Evolutionary conservation across 2,888 invertebrate species (phyloP).

Genomic region (Empis livida): DNA sequence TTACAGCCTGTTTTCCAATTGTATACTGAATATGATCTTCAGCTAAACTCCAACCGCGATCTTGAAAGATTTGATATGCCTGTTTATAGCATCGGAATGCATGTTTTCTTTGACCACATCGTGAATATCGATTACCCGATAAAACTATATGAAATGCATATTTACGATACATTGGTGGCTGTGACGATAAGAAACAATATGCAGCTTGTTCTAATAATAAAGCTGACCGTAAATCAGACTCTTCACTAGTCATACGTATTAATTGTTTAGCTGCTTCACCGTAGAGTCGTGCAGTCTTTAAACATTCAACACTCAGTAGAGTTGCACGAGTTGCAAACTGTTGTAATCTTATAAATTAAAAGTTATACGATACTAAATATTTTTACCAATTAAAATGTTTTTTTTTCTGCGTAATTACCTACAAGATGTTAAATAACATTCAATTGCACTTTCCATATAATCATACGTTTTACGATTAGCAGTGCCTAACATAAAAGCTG

Average conservation of each 20-base stretch:
- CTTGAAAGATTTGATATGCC: conserved; percentile 62
- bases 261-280: conserved; percentile 92
- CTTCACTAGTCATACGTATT: conserved; percentile 92
- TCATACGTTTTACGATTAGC: conserved; percentile 64
- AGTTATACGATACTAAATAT: conserved; percentile 11
- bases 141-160: conserved; percentile 95
- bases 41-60: conserved; percentile 78
- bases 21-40: conserved; percentile 95
- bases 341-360: conserved; percentile 49
- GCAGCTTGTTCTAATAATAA: conserved; percentile 90
- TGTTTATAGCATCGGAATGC: conserved; percentile 84
- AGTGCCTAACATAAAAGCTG: conserved; percentile 80
- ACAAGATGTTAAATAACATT: conserved; percentile 82
- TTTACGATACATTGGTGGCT: conserved; percentile 67
- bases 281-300: conserved; percentile 63
- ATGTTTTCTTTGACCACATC: conserved; percentile 85
- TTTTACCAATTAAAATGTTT: neutral
- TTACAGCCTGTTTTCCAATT: conserved; percentile 78
- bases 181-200: conserved; percentile 64
- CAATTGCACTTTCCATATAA: conserved; percentile 92
- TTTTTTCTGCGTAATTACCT: conserved; percentile 52
- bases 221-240: conserved; percentile 91
- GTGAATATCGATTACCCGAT: conserved; percentile 89
- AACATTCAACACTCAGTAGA: conserved; percentile 74
- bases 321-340: conserved; percentile 89